Evolutionary conservation across 2,113 vertebrate genomes (phyloP).

Genomic region (Ascaphus truei): DNA sequence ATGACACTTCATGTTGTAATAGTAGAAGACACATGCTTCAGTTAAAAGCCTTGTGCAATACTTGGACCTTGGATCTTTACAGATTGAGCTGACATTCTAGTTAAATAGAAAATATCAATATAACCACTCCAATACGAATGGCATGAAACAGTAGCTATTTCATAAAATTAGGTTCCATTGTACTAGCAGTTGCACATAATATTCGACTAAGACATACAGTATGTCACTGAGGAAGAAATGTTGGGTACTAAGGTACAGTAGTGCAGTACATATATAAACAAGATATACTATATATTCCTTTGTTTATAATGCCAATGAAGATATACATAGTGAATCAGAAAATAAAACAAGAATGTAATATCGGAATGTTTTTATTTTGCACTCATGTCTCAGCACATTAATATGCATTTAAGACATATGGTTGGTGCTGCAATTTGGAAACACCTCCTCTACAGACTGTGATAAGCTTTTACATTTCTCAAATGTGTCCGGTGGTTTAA

Average conservation of each 20-base stretch:
- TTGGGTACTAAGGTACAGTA: background rate
- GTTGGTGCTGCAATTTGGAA: background rate
- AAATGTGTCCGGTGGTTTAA: too few relatives aligned
- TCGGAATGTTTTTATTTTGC: background rate
- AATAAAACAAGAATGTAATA: background rate
- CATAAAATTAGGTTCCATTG: too few relatives aligned
- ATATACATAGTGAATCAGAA: constrained; percentile 21
- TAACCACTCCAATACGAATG: too few relatives aligned
- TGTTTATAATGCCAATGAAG: constrained; percentile 17
- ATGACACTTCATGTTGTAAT: too few relatives aligned
- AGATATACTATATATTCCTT: background rate
- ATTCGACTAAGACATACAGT: background rate
- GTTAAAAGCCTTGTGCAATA: too few relatives aligned
- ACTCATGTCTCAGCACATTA: constrained; percentile 20
- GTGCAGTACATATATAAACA: background rate
- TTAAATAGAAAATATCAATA: too few relatives aligned
- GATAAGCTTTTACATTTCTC: constrained; percentile 33
- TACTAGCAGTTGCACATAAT: background rate
- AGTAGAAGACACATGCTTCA: too few relatives aligned
- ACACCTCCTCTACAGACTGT: constrained; percentile 31
- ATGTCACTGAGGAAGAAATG: background rate
- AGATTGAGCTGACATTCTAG: too few relatives aligned
- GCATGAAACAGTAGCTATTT: too few relatives aligned
- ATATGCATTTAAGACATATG: constrained; percentile 34
- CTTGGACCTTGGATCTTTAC: too few relatives aligned